Conservation (phyloP, 2,113 vertebrate genomes). For the Melanocharis versteri region DNA sequence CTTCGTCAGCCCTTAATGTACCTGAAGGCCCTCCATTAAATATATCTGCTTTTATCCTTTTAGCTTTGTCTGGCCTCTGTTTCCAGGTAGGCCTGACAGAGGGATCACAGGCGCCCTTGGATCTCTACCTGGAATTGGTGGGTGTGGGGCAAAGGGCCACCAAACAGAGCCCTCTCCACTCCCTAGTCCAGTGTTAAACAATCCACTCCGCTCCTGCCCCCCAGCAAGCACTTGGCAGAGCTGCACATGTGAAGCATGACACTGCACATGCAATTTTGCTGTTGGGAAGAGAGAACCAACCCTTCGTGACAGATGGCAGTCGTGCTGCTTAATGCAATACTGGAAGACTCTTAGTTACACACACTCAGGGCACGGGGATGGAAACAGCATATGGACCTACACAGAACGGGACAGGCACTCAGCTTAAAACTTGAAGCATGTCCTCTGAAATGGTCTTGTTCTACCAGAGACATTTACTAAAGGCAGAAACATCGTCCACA, state of each 20-base stretch:
- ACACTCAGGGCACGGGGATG: neutral
- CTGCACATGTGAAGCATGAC: neutral
- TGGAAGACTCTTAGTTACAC: neutral
- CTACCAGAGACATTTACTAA: neutral
- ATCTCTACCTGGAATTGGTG: rapidly evolving
- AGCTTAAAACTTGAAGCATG: neutral
- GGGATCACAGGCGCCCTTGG: neutral
- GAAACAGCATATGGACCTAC: neutral
- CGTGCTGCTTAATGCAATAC: neutral
- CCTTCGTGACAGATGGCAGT: slow-evolving; percentile 10
- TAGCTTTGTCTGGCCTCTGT: no score
- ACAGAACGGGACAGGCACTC: neutral
- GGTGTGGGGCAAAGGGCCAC: neutral
- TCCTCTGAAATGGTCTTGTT: neutral
- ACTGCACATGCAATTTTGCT: neutral
- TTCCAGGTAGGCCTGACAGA: no score
- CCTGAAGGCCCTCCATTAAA: no score
- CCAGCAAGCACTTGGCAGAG: neutral
- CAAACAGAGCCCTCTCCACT: neutral
- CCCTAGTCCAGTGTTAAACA: neutral
- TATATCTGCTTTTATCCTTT: no score
- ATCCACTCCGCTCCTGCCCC: neutral
- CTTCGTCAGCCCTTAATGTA: no score
- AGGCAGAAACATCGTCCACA: neutral
- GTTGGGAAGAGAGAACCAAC: neutral